Conservation (phyloP, 2,888 invertebrate genomes). For the Nomada fucata region DNA sequence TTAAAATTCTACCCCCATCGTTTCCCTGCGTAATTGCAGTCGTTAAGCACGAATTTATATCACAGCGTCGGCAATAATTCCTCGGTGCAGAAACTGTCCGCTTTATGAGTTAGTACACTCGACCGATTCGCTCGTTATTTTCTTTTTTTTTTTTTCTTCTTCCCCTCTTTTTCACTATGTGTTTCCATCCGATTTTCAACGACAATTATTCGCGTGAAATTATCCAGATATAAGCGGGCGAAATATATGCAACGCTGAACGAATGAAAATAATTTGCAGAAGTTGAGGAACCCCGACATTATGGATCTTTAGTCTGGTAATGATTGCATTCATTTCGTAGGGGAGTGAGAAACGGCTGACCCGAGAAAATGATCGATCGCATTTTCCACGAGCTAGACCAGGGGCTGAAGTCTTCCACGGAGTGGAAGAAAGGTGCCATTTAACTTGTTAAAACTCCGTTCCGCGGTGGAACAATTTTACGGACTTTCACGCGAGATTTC, state of each 20-base stretch:
- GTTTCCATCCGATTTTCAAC: conserved; percentile 51
- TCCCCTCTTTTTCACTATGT: conserved; percentile 18
- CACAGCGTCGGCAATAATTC: conserved; percentile 25
- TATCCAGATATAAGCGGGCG: conserved; percentile 59
- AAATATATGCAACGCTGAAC: neutral
- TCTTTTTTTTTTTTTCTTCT: too few relatives aligned
- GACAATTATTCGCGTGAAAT: conserved; percentile 61
- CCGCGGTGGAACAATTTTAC: conserved; percentile 35
- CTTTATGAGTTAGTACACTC: conserved; percentile 50
- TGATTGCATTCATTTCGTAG: conserved; percentile 39
- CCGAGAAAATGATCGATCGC: conserved; percentile 38
- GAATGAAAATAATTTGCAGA: conserved; percentile 48
- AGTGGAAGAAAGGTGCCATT: conserved; percentile 33
- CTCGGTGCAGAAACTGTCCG: conserved; percentile 3
- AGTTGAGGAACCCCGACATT: conserved; percentile 39
- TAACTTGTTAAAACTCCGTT: conserved; percentile 55
- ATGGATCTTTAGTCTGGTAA: conserved; percentile 29
- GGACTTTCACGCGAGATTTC: conserved; percentile 29
- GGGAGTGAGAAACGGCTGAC: neutral
- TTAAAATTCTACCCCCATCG: conserved; percentile 19
- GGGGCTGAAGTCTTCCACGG: conserved; percentile 12
- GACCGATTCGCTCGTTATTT: conserved; percentile 55
- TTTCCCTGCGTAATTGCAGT: conserved; percentile 50
- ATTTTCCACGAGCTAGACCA: conserved; percentile 5
- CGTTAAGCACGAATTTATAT: conserved; percentile 46